Base-by-base conservation (phyloP, 2,797 vertebrate genomes). In the Micromesistius poutassou region DNA sequence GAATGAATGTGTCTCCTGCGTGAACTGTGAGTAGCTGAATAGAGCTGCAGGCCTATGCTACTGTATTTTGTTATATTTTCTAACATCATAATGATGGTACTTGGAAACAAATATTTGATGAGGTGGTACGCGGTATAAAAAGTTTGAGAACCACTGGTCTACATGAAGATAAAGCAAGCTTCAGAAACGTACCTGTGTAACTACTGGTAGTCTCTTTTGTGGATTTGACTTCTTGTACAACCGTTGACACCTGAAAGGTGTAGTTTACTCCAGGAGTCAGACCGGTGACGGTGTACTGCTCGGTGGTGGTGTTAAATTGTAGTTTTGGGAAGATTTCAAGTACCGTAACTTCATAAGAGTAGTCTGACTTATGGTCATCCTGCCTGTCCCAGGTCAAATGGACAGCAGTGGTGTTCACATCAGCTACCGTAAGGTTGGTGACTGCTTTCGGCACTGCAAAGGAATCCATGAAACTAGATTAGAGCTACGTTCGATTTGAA, bases 131-230 rank as follows among this genome's bases (percentile, higher is more conserved):
- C 2, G 33, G 33, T 4, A 33, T 33, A 33, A 33, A 33, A 33
- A 33, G 33, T 33, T 2, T 33, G 33, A 33, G 33, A 33, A 33
- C 2, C 33, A 33, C 33, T 33, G 33, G 55, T 68, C 62, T 28
- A 68, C 62, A 12, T 68, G 2, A 38, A 16, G 28, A 33, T 25
- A 73, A 9, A 50, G 10, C 7, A 12, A 72, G 6, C 9, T 80
- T 76, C 62, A n/a, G 70, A 62, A 30, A 80, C 87, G 0, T 90
- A 94, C 92, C 78, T 91, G 92, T 92, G 74, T 83, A 62, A 68
- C 0, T 62, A 3, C 14, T 13, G 25, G 0, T 71, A 14, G 0
- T 73, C 62, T 28, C 1, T 0, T 0, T 22, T 13, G 46, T 4
- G 0, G 92, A 93, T 1, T 0, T 36, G 74, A 89, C 75, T 0